These are phyloP conservation scores for Palythoa heliodiscus DNA, from an alignment of 92 coral and sea anemone genomes.

Conservation along the genomic window DNA sequence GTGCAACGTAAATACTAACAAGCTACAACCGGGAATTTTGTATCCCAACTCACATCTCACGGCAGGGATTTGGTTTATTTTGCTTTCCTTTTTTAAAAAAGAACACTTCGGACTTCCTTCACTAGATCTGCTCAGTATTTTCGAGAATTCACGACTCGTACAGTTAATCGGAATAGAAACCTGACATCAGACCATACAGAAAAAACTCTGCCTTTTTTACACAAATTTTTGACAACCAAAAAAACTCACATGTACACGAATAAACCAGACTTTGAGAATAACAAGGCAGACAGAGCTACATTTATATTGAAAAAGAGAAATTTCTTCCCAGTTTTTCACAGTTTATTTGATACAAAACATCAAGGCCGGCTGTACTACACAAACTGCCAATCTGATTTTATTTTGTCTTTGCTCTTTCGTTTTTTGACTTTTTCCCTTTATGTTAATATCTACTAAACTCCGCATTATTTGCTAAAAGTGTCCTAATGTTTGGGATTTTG, in stretches of 20 bases:
- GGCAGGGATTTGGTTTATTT: not conserved
- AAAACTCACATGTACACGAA: not conserved
- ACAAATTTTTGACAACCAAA: not conserved
- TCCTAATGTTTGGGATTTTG: constrained; percentile 1
- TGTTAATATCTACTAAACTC: not conserved
- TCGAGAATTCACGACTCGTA: constrained; percentile 3
- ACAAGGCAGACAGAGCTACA: not conserved
- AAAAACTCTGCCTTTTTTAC: constrained; percentile 1
- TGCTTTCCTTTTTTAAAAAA: not conserved
- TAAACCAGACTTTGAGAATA: not conserved
- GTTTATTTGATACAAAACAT: not conserved
- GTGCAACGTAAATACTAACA: not conserved
- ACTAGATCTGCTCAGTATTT: constrained; percentile 27
- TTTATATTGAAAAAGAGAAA: constrained; percentile 2
- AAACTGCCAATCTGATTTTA: constrained; percentile 30
- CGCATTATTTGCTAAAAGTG: constrained; percentile 12
- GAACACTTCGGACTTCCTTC: constrained; percentile 7
- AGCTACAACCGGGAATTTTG: not conserved
- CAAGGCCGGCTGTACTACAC: not conserved
- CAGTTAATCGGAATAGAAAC: constrained; percentile 16
- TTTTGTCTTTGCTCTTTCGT: not conserved
- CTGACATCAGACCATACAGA: not conserved
- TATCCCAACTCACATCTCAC: not conserved
- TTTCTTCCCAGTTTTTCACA: not conserved
- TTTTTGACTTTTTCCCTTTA: not conserved